Evolutionary conservation across 2,797 vertebrate genomes (phyloP).

Genomic region (Typhlichthys eigenmanni): DNA sequence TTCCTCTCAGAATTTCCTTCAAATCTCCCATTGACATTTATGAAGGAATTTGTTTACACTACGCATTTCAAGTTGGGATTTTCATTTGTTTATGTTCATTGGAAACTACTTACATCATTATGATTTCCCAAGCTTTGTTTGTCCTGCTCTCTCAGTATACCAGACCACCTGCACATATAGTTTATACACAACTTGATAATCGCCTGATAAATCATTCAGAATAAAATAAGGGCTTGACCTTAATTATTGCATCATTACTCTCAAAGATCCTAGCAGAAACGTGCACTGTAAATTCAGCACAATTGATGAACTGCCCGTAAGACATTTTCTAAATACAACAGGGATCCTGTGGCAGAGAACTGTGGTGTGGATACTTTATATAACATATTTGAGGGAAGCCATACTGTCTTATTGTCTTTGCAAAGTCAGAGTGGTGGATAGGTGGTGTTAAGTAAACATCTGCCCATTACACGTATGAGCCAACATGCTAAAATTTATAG

Average conservation of each 20-base stretch:
- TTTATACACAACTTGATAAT: slow-evolving; percentile 16
- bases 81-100: slow-evolving; percentile 19
- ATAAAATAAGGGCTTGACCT: background rate
- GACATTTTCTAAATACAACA: no score
- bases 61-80: slow-evolving; percentile 22
- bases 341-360: no score
- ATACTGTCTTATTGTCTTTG: slow-evolving; percentile 10
- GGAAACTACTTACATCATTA: slow-evolving; percentile 19
- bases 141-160: background rate
- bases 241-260: background rate
- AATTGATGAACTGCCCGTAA: no score
- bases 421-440: background rate
- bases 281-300: no score
- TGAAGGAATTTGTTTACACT: slow-evolving; percentile 1
- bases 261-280: background rate
- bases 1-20: slow-evolving; percentile 12
- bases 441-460: slow-evolving; percentile 35
- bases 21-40: background rate
- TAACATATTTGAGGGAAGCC: slow-evolving; percentile 4
- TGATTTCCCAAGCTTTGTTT: background rate
- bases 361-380: background rate
- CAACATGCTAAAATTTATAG: slow-evolving; percentile 30
- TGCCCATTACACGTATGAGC: slow-evolving; percentile 18
- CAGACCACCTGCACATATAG: slow-evolving; percentile 25
- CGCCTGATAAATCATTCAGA: background rate